Percentiles rank a stretch among this genome's conserved stretches.
phyloP scores from a whole-genome alignment of 1,140 invertebrate species.

The Drosophila athabasca region DNA sequence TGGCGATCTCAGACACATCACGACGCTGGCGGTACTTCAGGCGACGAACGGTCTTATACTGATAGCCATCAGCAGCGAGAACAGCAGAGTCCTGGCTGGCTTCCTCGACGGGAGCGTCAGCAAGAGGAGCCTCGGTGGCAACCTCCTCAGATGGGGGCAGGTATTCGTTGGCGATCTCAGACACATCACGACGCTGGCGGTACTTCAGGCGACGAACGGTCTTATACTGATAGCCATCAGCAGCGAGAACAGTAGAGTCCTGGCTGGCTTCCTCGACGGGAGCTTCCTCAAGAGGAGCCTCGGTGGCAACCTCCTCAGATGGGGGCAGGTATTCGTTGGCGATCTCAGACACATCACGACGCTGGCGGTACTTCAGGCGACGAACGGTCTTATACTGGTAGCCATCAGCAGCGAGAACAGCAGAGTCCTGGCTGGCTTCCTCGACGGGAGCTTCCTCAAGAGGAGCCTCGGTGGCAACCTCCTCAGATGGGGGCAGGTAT shows the following conservation, averaged over 20 bases:
- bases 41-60: slow-evolving; percentile 50
- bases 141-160: slow-evolving; percentile 39
- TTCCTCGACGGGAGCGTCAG: slow-evolving; percentile 10
- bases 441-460: slow-evolving; percentile 18
- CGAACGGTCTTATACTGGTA: slow-evolving; percentile 69
- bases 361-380: slow-evolving; percentile 60
- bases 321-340: slow-evolving; percentile 56
- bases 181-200: slow-evolving; percentile 60
- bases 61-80: slow-evolving; percentile 43
- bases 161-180: slow-evolving; percentile 48
- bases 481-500: slow-evolving; percentile 56
- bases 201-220: slow-evolving; percentile 60
- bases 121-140: slow-evolving; percentile 18
- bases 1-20: slow-evolving; percentile 54
- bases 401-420: slow-evolving; percentile 51
- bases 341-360: slow-evolving; percentile 63
- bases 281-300: neutral
- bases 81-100: slow-evolving; percentile 29
- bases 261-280: slow-evolving; percentile 23
- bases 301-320: slow-evolving; percentile 24
- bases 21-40: slow-evolving; percentile 51
- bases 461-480: slow-evolving; percentile 14
- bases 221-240: slow-evolving; percentile 64
- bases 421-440: slow-evolving; percentile 38
- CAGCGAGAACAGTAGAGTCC: slow-evolving; percentile 38